Percentiles rank a stretch among this genome's conserved stretches.
These are phyloP conservation scores for Sminthurinus signatus DNA, from an alignment of 1,140 invertebrate species.

Conservation along the genomic window DNA sequence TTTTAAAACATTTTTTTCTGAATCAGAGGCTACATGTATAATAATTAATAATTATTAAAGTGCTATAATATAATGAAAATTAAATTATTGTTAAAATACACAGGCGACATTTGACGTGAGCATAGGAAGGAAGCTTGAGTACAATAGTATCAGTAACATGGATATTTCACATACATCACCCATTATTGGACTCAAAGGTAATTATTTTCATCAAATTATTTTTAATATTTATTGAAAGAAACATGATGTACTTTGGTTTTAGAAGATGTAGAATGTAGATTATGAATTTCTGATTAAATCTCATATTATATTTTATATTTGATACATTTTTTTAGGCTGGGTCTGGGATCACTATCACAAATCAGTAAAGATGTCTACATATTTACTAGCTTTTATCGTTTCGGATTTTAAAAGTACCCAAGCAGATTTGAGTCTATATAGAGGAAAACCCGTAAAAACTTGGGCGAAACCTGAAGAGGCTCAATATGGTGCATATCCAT, in stretches of 20 bases:
- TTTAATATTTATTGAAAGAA: too few species aligned
- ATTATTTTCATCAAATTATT: too few species aligned
- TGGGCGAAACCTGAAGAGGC: constrained; percentile 4
- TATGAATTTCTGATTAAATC: too few species aligned
- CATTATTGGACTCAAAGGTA: not conserved
- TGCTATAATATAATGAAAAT: too few species aligned
- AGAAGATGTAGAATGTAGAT: not conserved
- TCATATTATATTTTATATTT: too few species aligned
- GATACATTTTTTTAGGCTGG: constrained; percentile 7
- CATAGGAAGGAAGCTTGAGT: constrained; percentile 13
- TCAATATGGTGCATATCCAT: constrained; percentile 4
- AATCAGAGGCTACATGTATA: too few species aligned
- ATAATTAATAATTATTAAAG: too few species aligned
- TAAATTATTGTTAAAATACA: too few species aligned
- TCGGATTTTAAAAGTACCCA: constrained; percentile 14
- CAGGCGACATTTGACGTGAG: constrained; percentile 20
- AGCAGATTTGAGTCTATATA: not conserved
- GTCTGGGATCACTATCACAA: constrained; percentile 21
- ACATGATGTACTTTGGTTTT: too few species aligned
- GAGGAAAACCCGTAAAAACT: constrained; percentile 3
- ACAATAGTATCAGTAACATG: constrained; percentile 19
- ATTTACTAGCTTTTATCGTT: constrained; percentile 18
- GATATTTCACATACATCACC: not conserved
- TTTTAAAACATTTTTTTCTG: too few species aligned
- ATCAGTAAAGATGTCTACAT: constrained; percentile 23